Conservation (phyloP, 1,140 invertebrate species). For the Drosophila baimaii region DNA sequence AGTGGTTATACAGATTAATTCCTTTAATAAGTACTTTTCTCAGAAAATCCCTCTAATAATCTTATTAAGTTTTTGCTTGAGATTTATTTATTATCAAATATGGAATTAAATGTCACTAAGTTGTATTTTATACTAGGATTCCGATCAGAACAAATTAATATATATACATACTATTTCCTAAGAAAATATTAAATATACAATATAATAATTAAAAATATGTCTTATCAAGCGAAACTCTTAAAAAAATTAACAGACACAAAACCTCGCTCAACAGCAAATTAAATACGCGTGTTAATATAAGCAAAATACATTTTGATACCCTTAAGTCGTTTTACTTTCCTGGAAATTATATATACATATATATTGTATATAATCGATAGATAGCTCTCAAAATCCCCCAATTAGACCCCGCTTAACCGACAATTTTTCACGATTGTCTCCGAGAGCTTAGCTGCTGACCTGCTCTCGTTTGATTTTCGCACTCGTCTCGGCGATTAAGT, state of each 20-base stretch:
- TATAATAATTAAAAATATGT: neutral
- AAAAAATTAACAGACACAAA: no score
- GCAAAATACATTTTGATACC: neutral
- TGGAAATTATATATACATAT: no score
- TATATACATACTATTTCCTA: neutral
- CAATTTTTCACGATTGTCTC: neutral
- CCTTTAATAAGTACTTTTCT: neutral
- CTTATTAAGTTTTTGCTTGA: neutral
- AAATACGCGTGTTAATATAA: no score
- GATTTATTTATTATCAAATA: neutral
- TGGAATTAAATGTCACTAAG: neutral
- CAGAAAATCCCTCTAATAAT: neutral
- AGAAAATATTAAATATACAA: neutral
- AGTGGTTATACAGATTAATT: neutral
- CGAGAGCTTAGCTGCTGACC: constrained; percentile 5
- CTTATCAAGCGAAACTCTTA: no score
- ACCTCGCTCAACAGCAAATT: no score
- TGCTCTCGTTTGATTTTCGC: constrained; percentile 33
- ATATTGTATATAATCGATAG: no score
- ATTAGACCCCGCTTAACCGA: constrained; percentile 5
- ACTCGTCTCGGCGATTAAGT: constrained; percentile 18
- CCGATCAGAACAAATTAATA: no score
- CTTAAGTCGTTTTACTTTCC: neutral
- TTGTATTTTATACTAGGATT: neutral
- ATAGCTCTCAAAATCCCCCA: neutral